Conservation (phyloP, 2,113 vertebrate genomes). For the Delphinapterus leucas region DNA sequence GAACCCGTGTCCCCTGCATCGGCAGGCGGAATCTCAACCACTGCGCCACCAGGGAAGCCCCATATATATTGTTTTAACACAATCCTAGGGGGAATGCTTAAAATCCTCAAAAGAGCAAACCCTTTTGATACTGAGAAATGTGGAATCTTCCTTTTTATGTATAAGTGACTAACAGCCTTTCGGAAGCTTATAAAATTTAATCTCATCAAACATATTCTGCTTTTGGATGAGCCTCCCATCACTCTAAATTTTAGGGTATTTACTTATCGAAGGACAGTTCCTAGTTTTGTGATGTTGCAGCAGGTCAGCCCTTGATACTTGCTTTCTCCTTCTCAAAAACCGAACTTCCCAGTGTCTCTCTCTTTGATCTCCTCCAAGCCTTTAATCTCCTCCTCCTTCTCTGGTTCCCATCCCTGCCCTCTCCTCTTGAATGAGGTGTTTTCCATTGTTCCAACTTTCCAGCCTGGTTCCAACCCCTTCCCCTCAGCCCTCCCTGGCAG, state of each 20-base stretch:
- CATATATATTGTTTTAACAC: neutral
- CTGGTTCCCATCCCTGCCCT: neutral
- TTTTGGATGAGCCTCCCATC: neutral
- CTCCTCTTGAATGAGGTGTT: neutral
- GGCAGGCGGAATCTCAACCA: too few relatives aligned
- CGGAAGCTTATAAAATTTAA: neutral
- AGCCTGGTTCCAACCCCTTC: neutral
- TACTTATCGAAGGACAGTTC: neutral
- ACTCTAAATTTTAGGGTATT: neutral
- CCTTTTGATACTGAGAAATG: neutral
- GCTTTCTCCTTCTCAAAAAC: neutral
- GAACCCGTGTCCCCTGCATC: too few relatives aligned
- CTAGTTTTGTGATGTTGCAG: neutral
- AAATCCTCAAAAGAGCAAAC: neutral
- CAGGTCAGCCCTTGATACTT: neutral
- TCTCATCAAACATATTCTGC: neutral
- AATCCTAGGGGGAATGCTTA: neutral
- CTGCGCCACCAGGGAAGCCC: too few relatives aligned
- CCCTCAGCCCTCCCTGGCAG: neutral
- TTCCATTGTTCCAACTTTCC: neutral
- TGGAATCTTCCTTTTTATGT: slow-evolving; percentile 3
- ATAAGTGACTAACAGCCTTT: neutral
- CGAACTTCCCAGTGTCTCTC: neutral
- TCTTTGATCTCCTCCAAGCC: neutral
- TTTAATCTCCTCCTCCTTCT: neutral